Conservation (phyloP, 2,113 vertebrate genomes). For the Laticauda laticaudata region DNA sequence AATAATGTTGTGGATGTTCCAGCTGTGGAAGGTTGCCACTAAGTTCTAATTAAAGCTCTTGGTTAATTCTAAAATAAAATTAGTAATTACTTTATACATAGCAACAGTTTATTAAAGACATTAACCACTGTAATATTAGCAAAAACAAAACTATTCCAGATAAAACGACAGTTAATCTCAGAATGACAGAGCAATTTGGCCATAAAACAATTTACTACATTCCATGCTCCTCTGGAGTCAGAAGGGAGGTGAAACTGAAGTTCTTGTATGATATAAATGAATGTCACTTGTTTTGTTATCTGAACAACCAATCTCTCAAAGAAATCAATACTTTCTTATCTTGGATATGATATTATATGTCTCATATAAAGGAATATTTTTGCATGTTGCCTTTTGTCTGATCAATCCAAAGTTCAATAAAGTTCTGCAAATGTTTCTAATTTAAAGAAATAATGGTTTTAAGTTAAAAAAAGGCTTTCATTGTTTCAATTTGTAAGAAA, state of each 20-base stretch:
- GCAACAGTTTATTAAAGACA: neutral
- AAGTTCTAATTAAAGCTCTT: neutral
- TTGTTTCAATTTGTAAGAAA: neutral
- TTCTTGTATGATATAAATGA: neutral
- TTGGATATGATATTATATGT: neutral
- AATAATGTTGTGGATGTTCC: neutral
- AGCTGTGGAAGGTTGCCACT: neutral
- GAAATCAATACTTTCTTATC: neutral
- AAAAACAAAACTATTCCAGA: neutral
- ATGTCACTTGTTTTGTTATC: neutral
- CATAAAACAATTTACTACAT: neutral
- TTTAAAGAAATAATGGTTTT: neutral
- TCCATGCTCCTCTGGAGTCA: neutral
- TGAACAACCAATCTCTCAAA: neutral
- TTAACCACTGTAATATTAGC: neutral
- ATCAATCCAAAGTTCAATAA: neutral
- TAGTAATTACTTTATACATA: neutral
- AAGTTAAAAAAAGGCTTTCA: neutral
- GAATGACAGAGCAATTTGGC: neutral
- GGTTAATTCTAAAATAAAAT: neutral
- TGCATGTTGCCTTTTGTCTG: neutral
- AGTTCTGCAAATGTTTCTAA: neutral
- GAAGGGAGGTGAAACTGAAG: neutral
- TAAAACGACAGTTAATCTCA: neutral
- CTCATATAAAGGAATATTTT: neutral